A percentile compares a stretch with the other conserved stretches of the same genome.
Conservation (phyloP, 2,113 vertebrate species). For the Amblyornis subalaris region DNA sequence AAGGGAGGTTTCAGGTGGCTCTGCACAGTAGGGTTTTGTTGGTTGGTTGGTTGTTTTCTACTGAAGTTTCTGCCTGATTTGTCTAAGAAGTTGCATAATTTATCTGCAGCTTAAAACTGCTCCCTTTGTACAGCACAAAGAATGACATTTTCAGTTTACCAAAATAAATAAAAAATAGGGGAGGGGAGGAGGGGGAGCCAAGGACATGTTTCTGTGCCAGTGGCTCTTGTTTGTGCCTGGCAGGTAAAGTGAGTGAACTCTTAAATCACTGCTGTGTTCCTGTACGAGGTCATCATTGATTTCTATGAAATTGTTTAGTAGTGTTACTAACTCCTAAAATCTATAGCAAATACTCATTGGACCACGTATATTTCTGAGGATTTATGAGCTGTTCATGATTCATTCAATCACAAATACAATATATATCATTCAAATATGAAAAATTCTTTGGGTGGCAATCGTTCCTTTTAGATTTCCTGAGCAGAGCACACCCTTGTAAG, state of each 20-base stretch:
- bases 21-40: background rate
- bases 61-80: background rate
- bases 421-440: background rate
- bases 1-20: background rate
- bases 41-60: background rate
- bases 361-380: background rate
- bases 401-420: background rate
- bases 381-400: background rate
- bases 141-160: background rate
- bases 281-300: background rate
- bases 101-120: background rate
- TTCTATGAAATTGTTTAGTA: background rate
- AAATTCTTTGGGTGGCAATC: background rate
- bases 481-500: background rate
- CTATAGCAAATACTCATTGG: background rate
- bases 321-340: background rate
- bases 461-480: background rate
- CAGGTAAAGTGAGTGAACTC: background rate
- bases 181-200: no score
- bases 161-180: background rate
- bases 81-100: background rate
- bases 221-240: background rate
- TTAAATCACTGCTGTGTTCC: background rate
- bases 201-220: fast-evolving
- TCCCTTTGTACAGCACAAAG: background rate